phyloP scores from a whole-genome alignment of 2,113 vertebrate species.

The Shinisaurus crocodilurus region DNA sequence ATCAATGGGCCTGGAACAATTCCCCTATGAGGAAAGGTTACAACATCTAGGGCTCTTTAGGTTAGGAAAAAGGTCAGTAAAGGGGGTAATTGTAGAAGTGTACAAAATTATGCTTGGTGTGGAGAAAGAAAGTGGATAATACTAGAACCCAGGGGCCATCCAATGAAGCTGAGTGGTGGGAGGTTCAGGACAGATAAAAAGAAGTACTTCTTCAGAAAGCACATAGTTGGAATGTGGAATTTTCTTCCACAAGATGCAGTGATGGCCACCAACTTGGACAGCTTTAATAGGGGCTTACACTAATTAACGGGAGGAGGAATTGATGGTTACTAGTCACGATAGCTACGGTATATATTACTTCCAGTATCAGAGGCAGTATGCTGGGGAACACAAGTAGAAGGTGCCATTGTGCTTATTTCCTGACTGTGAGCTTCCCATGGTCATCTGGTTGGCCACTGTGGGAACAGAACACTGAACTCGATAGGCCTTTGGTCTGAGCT shows the following conservation, averaged over 20 bases:
- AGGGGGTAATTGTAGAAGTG: too few species aligned
- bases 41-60: too few species aligned
- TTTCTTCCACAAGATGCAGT: not conserved
- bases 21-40: too few species aligned
- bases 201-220: not conserved
- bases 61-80: too few species aligned
- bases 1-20: too few species aligned
- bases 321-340: not conserved
- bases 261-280: not conserved
- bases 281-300: not conserved
- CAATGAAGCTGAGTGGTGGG: not conserved
- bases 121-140: too few species aligned
- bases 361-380: not conserved
- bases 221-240: not conserved
- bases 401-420: not conserved
- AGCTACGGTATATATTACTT: not conserved
- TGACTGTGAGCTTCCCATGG: not conserved
- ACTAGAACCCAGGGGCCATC: too few species aligned
- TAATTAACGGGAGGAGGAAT: not conserved
- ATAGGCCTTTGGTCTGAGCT: not conserved
- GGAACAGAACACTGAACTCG: not conserved
- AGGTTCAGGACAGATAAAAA: not conserved
- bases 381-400: not conserved
- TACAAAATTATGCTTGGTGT: too few species aligned
- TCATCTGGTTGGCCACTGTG: not conserved